A percentile compares a stretch with the other conserved stretches of the same genome.
Evolutionary conservation across 2,113 vertebrate genomes (phyloP).

Genomic region (Erpornis zantholeuca): DNA sequence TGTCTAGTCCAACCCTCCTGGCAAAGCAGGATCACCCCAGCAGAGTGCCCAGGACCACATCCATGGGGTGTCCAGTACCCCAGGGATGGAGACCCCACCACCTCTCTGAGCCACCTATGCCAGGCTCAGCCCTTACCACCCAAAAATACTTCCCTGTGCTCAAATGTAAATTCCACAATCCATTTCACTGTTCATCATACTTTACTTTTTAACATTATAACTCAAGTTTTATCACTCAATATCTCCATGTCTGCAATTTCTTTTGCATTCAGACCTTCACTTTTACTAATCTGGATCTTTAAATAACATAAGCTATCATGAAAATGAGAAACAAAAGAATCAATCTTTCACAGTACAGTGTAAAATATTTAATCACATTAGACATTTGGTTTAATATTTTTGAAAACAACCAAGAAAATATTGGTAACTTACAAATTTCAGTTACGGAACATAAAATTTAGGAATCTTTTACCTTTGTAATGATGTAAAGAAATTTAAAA

Average conservation of each 20-base stretch:
- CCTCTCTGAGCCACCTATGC: background rate
- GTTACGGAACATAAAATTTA: background rate
- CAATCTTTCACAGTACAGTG: background rate
- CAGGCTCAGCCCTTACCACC: background rate
- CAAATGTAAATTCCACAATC: background rate
- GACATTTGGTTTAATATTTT: background rate
- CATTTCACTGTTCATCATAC: background rate
- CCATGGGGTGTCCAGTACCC: background rate
- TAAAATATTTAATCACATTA: background rate
- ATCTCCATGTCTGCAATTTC: background rate
- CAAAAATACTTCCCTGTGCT: background rate
- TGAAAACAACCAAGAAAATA: background rate
- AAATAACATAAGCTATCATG: background rate
- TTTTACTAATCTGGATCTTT: background rate
- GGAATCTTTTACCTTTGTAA: conserved; percentile 83
- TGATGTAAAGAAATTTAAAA: conserved; percentile 93
- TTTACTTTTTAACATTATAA: background rate
- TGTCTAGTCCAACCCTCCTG: background rate
- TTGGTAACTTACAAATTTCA: background rate
- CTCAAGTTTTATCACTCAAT: background rate
- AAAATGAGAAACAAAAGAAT: background rate
- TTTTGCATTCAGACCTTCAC: background rate
- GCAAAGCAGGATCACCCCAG: background rate
- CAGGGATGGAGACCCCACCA: background rate
- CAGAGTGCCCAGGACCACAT: background rate